Percentiles rank a stretch among this genome's conserved stretches.
phyloP scores from a whole-genome alignment of 2,888 invertebrate species.

The Hipparchia sbordonii region DNA sequence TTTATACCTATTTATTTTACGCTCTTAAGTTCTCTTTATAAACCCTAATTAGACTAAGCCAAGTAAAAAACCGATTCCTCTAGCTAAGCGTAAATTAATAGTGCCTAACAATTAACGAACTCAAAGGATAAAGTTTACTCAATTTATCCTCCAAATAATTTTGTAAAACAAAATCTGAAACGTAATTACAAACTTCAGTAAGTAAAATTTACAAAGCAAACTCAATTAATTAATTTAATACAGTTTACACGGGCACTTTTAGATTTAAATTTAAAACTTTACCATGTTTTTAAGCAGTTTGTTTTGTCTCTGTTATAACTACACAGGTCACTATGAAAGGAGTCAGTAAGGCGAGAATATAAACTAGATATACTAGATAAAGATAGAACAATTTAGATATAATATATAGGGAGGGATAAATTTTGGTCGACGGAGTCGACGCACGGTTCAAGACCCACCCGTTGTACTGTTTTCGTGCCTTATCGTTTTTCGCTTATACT shows the following conservation, averaged over 20 bases:
- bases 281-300: background rate
- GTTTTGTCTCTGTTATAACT: background rate
- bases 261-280: background rate
- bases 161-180: constrained; percentile 15
- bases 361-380: no score
- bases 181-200: constrained; percentile 18
- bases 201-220: constrained; percentile 12
- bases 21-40: no score
- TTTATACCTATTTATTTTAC: no score
- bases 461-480: no score
- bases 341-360: no score
- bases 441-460: no score
- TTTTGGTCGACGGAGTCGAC: no score
- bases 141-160: constrained; percentile 10
- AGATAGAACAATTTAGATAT: no score
- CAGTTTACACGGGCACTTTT: constrained; percentile 5
- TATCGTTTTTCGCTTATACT: no score
- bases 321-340: no score
- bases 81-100: background rate
- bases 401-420: no score
- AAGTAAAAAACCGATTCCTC: background rate
- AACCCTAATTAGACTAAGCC: background rate
- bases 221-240: constrained; percentile 17
- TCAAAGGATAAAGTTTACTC: constrained; percentile 8
- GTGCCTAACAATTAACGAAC: constrained; percentile 1